phyloP scores from a whole-genome alignment of 2,113 vertebrate genomes.

The Urocolius indicus region DNA sequence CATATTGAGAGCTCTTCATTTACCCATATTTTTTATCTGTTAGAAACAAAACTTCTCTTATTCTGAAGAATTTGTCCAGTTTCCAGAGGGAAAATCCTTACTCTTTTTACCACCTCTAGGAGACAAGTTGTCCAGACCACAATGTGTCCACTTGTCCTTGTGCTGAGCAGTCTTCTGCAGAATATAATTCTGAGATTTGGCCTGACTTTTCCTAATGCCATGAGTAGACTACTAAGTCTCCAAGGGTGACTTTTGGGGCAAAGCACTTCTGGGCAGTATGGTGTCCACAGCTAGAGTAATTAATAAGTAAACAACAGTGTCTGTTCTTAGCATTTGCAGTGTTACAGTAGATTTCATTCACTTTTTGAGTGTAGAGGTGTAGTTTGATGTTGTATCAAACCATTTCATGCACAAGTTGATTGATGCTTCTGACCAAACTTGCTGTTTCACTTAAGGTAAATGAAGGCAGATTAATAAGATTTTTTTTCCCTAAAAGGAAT shows the following conservation, averaged over 20 bases:
- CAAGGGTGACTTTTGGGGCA: not conserved
- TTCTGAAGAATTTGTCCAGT: not conserved
- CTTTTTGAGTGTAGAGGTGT: not conserved
- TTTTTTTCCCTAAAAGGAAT: conserved; percentile 76
- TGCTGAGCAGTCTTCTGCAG: not conserved
- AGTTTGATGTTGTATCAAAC: not conserved
- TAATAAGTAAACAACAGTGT: not conserved
- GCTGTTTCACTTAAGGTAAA: not conserved
- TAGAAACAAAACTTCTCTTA: not conserved
- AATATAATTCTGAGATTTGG: not conserved
- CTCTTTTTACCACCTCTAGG: not conserved
- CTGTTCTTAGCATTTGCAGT: not conserved
- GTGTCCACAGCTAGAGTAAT: conserved; percentile 49
- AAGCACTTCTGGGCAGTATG: conserved; percentile 59
- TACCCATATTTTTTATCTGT: not conserved
- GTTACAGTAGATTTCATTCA: not conserved
- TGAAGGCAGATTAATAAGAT: conserved; percentile 62
- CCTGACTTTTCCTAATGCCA: not conserved
- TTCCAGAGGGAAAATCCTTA: not conserved
- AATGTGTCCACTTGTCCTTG: not conserved
- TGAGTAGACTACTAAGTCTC: not conserved
- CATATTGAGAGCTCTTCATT: not conserved
- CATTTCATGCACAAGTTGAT: not conserved
- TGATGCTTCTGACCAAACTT: not conserved
- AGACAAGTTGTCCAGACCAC: not conserved